A percentile compares a stretch with the other conserved stretches of the same genome.
These are phyloP conservation scores for Embidobia sp. DNA, from an alignment of 2,888 invertebrate genomes.

Conservation along the genomic window DNA sequence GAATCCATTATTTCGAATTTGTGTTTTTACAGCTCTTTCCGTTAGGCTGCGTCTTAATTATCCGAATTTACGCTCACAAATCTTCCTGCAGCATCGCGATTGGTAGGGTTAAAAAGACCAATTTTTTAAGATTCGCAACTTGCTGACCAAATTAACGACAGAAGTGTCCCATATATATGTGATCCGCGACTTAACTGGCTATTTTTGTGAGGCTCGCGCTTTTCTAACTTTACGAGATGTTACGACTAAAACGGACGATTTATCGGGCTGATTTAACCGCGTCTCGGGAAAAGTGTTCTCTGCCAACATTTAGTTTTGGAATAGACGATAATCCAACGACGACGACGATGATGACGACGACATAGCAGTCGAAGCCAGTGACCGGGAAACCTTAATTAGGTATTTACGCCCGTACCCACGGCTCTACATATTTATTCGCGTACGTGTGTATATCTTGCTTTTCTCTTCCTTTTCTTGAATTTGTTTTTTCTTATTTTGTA, in stretches of 20 bases:
- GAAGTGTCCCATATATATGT: slow-evolving; percentile 44
- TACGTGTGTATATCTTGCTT: slow-evolving; percentile 36
- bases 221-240: slow-evolving; percentile 71
- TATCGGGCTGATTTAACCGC: slow-evolving; percentile 73
- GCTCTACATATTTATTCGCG: slow-evolving; percentile 44
- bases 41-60: too few relatives aligned
- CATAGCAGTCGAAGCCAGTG: slow-evolving; percentile 63
- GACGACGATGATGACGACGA: slow-evolving; percentile 62
- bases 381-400: slow-evolving; percentile 68
- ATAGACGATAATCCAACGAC: slow-evolving; percentile 63
- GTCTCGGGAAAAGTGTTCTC: slow-evolving; percentile 60
- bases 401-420: slow-evolving; percentile 50
- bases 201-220: slow-evolving; percentile 70
- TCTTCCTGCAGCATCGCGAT: too few relatives aligned
- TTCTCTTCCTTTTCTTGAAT: slow-evolving; percentile 3
- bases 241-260: slow-evolving; percentile 73
- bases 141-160: slow-evolving; percentile 22
- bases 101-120: too few relatives aligned
- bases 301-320: slow-evolving; percentile 65
- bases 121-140: too few relatives aligned
- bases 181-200: slow-evolving; percentile 69
- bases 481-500: too few relatives aligned
- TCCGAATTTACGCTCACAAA: too few relatives aligned
- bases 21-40: too few relatives aligned
- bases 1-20: too few relatives aligned